Conservation (phyloP, 2,113 vertebrate genomes). For the Nyctibius bracteatus region DNA sequence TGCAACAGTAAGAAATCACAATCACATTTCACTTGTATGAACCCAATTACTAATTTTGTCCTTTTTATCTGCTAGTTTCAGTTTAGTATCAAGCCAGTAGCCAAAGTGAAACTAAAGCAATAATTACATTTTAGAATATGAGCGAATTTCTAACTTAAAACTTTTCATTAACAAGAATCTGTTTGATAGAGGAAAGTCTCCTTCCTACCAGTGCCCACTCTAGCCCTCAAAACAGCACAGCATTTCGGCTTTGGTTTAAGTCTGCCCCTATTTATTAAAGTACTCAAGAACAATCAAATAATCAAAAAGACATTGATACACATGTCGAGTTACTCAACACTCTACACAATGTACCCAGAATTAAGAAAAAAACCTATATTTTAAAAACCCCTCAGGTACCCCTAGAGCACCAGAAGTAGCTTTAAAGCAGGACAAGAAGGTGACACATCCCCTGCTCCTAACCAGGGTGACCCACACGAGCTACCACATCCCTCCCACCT, state of each 20-base stretch:
- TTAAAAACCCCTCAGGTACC: neutral
- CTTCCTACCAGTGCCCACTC: neutral
- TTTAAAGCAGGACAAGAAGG: neutral
- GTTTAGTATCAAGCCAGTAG: neutral
- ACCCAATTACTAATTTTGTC: neutral
- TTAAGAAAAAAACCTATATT: no score
- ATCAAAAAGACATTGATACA: fast-evolving
- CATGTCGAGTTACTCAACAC: fast-evolving
- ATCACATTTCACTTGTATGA: neutral
- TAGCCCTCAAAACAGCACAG: neutral
- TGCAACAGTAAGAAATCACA: neutral
- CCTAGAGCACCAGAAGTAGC: neutral
- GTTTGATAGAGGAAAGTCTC: neutral
- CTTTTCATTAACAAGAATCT: neutral
- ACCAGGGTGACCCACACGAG: fast-evolving
- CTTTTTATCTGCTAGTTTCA: neutral
- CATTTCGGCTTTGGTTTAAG: neutral
- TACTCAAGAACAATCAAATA: neutral
- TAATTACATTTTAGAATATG: neutral
- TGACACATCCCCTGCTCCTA: fast-evolving
- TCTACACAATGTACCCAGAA: fast-evolving
- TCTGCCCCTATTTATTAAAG: neutral
- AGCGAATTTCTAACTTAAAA: neutral
- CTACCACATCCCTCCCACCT: neutral
- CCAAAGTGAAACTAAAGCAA: neutral